phyloP scores from a whole-genome alignment of 2,888 invertebrate genomes.

The Lamellibrachia columna region DNA sequence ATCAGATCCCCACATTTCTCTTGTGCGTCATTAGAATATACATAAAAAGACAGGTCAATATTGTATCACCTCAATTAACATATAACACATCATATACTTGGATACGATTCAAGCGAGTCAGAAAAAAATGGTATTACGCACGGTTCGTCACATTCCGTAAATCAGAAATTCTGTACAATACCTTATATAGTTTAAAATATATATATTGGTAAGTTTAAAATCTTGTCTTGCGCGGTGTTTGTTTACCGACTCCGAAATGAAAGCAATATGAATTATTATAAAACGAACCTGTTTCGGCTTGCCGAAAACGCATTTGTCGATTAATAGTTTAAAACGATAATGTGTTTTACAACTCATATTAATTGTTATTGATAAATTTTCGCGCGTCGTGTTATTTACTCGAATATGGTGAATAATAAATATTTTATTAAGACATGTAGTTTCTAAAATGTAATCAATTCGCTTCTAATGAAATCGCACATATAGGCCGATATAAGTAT shows the following conservation, averaged over 20 bases:
- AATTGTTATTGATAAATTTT: neutral
- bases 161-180: too few relatives aligned
- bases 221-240: too few relatives aligned
- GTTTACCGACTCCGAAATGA: neutral
- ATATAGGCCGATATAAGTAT: neutral
- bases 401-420: neutral
- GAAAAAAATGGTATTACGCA: too few relatives aligned
- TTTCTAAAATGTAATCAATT: neutral
- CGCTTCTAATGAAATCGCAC: neutral
- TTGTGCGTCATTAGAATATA: too few relatives aligned
- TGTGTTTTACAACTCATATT: neutral
- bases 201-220: too few relatives aligned
- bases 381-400: neutral
- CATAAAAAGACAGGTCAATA: too few relatives aligned
- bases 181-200: too few relatives aligned
- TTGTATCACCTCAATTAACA: too few relatives aligned
- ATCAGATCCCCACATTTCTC: too few relatives aligned
- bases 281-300: neutral
- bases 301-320: neutral
- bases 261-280: neutral
- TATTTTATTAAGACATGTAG: neutral
- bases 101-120: too few relatives aligned
- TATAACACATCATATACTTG: too few relatives aligned
- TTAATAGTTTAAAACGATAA: neutral
- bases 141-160: too few relatives aligned